Base-by-base conservation (phyloP, 2,797 vertebrate genomes). In the Oreochromis grahami region DNA sequence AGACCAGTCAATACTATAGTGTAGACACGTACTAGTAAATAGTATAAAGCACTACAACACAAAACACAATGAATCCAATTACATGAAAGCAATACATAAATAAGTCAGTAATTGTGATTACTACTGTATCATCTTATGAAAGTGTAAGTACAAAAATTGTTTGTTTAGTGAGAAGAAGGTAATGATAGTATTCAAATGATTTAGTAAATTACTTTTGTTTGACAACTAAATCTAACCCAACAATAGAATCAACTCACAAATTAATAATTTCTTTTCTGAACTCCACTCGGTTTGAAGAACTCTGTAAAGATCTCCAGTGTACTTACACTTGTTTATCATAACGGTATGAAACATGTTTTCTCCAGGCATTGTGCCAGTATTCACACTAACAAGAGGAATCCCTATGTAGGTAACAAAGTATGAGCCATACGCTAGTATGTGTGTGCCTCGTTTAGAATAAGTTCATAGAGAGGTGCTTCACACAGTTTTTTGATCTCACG, bases 311-410 rank as follows among this genome's bases (percentile, higher is more conserved):
- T 65, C 48, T 79, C 26, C 21, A 32, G 26, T 76, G 38, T 70
- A 83, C 68, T 58, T 77, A 43, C 52, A 81, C 77, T 55, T 43
- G 14, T 83, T 84, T 53, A 81, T 63, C 82, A 82, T 80, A 86
- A 80, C 76, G 34, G 34, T 38, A 80, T 80, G 72, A 84, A 89
- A 81, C 76, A 51, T 80, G 76, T 81, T 84, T 90, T 91, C 77
- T 89, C 11, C 34, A 29, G 88, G 88, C 87, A 32, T 21, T 3
- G 65, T 88, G 92, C 87, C 91, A 93, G 58, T 38, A 85, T 91
- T 93, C 86, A 84, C 91, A 91, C 53, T 65, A 76, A 84, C 74
- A 38, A 78, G 63, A 88, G 84, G 87, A 91, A 90, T 87, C 86
- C 85, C 60, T 79, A 38, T 36, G 80, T n/a, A 3, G 82, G 85